phyloP scores from a whole-genome alignment of 2,113 vertebrate species.

The Jaculus jaculus region DNA sequence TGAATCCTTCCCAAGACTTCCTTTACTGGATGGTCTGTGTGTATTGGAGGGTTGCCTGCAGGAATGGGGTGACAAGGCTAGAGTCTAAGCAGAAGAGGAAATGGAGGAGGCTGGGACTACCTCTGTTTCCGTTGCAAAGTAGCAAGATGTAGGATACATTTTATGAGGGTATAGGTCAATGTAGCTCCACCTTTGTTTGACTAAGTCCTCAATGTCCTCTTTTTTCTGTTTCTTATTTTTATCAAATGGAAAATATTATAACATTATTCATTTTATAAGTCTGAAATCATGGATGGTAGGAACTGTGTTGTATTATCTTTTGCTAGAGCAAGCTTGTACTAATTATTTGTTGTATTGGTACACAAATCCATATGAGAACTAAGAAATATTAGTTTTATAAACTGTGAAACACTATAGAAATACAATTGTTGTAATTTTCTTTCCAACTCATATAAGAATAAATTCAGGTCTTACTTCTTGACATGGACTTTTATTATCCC shows the following conservation, averaged over 20 bases:
- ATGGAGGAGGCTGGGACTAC: constrained; percentile 45
- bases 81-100: constrained; percentile 56
- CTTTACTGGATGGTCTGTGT: constrained; percentile 56
- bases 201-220: not conserved
- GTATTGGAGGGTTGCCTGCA: constrained; percentile 40
- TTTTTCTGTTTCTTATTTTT: not conserved
- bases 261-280: not conserved
- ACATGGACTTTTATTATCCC: not conserved
- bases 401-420: constrained; percentile 4
- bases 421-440: not conserved
- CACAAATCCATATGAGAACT: not conserved
- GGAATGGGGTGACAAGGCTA: not conserved
- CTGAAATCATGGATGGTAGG: constrained; percentile 10
- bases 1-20: constrained; percentile 20
- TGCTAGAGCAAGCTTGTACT: not conserved
- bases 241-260: constrained; percentile 12
- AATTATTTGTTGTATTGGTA: constrained; percentile 12
- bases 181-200: constrained; percentile 8
- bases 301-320: constrained; percentile 24
- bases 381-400: constrained; percentile 43
- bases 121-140: constrained; percentile 29
- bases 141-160: constrained; percentile 43
- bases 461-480: not conserved
- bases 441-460: constrained; percentile 19
- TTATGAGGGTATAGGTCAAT: not conserved